These are phyloP conservation scores for Geodia barretti DNA, from an alignment of 37 sponge, comb jelly and placozoan genomes.

Conservation along the genomic window DNA sequence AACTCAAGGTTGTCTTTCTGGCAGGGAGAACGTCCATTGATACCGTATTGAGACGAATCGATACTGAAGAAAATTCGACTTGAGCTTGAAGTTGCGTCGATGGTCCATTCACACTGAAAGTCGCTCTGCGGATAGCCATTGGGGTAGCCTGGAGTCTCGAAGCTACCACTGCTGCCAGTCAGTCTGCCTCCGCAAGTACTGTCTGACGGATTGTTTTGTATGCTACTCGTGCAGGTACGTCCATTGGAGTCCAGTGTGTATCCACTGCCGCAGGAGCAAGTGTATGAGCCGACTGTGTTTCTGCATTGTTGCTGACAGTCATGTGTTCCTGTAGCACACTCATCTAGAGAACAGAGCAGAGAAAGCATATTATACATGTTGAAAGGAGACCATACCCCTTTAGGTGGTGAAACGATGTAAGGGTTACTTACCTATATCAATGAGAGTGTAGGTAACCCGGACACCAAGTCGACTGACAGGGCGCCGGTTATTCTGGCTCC, in stretches of 20 bases:
- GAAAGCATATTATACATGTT: background rate
- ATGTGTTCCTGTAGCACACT: constrained; percentile 17
- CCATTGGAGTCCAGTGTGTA: background rate
- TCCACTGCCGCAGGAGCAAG: constrained; percentile 31
- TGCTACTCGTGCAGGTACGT: constrained; percentile 22
- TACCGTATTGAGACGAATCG: background rate
- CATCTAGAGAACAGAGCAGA: constrained; percentile 6
- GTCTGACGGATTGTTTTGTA: too few species aligned
- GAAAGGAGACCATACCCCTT: too few species aligned
- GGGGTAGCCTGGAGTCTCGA: constrained; percentile 46
- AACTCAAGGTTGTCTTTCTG: background rate
- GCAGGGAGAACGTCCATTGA: background rate
- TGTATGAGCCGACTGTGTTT: constrained; percentile 39
- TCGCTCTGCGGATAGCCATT: background rate
- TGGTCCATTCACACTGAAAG: background rate
- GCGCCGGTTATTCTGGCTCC: background rate
- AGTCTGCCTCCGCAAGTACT: background rate
- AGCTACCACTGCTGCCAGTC: constrained; percentile 8
- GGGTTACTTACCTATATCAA: background rate
- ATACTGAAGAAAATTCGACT: background rate
- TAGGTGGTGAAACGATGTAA: too few species aligned
- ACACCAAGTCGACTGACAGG: background rate
- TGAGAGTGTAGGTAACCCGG: background rate
- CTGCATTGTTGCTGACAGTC: constrained; percentile 38
- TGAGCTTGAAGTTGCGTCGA: background rate